Evolutionary conservation across 2,888 invertebrate genomes (phyloP), one percentile per base, ranked within the genome.

Genomic region (Tricholauxania praeusta): DNA sequence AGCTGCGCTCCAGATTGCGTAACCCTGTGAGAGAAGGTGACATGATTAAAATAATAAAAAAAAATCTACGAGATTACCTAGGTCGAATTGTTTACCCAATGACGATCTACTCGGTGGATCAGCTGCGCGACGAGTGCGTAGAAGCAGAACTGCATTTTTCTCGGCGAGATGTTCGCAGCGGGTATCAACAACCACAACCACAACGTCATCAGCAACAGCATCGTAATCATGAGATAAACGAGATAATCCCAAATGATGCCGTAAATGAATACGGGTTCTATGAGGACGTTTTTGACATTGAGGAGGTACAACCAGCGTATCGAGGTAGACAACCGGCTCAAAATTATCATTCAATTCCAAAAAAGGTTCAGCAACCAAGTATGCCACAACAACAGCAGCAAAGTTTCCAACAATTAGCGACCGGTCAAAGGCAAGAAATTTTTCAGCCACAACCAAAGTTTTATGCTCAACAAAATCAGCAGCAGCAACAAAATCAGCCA

Each of bases 21-120:
- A 53, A 52, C 3, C 57, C 64, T 12, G 15, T 72, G 14, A 52
- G 60, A 17, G 72, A 72, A 15, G n/a, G 5, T 10, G 66, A 72
- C 1, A 32, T 51, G 28, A 59, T 72, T 15, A 55, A 48, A 28
- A 72, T 66, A 5, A 14, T 62, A 1, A 72, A 72, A 49, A 32
- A 52, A 28, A 64, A 66, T 17, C 51, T 67, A 15, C 28, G n/a
- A 62, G 72, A 68, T 47, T 14, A n/a, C 17, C 47, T 72, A 12
- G 53, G 62, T 8, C 47, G 17, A 14, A 55, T 55, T 32, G 57
- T 73, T 7, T 69, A 65, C 28, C 48, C 69, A 10, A 59, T 73
- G 47, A 6, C 15, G 2, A 52, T 67, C 0, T n/a, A 10, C 8
- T 62, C 68, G 1, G 48, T 72, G 12, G 72, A 72, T 19, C 63